phyloP scores from a whole-genome alignment of 2,888 invertebrate species.

The Chrysolina americana region DNA sequence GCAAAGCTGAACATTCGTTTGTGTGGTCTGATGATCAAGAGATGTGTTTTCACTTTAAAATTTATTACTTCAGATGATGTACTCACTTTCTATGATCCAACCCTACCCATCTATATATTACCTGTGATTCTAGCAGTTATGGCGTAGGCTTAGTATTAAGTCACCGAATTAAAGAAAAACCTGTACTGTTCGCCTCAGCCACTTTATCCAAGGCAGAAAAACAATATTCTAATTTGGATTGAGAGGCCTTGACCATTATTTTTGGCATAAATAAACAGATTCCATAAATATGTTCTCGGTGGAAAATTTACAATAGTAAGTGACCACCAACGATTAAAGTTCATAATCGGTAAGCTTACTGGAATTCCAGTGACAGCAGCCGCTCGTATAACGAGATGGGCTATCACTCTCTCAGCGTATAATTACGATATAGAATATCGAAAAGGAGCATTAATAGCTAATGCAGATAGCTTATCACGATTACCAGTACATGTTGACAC shows the following conservation, averaged over 20 bases:
- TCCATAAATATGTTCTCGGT: constrained; percentile 59
- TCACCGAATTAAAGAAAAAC: constrained; percentile 50
- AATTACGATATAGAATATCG: constrained; percentile 37
- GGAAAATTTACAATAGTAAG: neutral
- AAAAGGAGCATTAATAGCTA: constrained; percentile 39
- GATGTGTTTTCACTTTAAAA: constrained; percentile 41
- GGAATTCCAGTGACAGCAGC: constrained; percentile 4
- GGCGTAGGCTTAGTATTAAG: constrained; percentile 52
- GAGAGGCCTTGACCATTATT: constrained; percentile 60
- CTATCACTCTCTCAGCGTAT: neutral
- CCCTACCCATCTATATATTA: constrained; percentile 48
- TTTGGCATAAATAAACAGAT: constrained; percentile 58
- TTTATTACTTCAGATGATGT: constrained; percentile 45
- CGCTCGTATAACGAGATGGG: neutral
- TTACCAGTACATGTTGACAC: constrained; percentile 10
- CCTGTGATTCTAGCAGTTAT: constrained; percentile 51
- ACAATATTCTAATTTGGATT: constrained; percentile 61
- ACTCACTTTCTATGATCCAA: constrained; percentile 49
- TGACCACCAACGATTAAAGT: constrained; percentile 45
- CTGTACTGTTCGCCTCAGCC: constrained; percentile 51
- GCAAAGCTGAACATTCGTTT: constrained; percentile 33
- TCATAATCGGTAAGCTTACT: constrained; percentile 38
- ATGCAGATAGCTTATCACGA: constrained; percentile 39
- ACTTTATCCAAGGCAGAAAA: constrained; percentile 58
- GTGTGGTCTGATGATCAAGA: constrained; percentile 48